Evolutionary conservation across 2,797 vertebrate genomes (phyloP).

Genomic region (Moxostoma hubbsi): DNA sequence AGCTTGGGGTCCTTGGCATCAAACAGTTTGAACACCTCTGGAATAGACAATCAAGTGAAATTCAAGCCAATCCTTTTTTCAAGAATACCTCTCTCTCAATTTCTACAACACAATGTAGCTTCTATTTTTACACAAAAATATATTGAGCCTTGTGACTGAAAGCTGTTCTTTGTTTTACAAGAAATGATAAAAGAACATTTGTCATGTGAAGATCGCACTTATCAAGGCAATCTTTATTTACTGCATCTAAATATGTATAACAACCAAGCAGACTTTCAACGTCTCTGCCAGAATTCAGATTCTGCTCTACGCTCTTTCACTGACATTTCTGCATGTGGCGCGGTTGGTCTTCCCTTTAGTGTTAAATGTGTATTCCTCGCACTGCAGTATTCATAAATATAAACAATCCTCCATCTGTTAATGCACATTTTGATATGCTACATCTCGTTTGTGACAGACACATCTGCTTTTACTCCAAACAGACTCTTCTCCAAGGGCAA

Average conservation of each 20-base stretch:
- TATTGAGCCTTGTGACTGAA: neutral
- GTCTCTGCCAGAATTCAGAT: constrained; percentile 36
- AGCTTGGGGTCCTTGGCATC: too few relatives aligned
- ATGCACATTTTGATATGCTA: constrained; percentile 51
- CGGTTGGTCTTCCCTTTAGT: constrained; percentile 32
- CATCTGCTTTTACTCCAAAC: constrained; percentile 46
- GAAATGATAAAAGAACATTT: neutral
- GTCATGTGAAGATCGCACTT: neutral
- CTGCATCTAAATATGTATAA: neutral
- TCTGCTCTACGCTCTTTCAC: constrained; percentile 6
- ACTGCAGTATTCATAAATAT: constrained; percentile 60
- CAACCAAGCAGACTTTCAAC: neutral
- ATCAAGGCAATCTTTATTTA: neutral
- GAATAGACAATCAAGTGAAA: too few relatives aligned
- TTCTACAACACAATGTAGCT: neutral
- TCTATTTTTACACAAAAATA: neutral
- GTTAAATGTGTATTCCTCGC: constrained; percentile 48
- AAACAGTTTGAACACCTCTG: too few relatives aligned
- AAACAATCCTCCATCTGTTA: constrained; percentile 61
- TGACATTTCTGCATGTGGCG: constrained; percentile 36
- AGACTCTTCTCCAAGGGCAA: constrained; percentile 36
- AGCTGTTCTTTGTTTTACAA: neutral
- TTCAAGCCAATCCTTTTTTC: too few relatives aligned
- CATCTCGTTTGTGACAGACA: constrained; percentile 51
- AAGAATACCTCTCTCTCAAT: too few relatives aligned